Evolutionary conservation across 2,113 vertebrate genomes (phyloP).

Genomic region (Nothocercus nigrocapillus): DNA sequence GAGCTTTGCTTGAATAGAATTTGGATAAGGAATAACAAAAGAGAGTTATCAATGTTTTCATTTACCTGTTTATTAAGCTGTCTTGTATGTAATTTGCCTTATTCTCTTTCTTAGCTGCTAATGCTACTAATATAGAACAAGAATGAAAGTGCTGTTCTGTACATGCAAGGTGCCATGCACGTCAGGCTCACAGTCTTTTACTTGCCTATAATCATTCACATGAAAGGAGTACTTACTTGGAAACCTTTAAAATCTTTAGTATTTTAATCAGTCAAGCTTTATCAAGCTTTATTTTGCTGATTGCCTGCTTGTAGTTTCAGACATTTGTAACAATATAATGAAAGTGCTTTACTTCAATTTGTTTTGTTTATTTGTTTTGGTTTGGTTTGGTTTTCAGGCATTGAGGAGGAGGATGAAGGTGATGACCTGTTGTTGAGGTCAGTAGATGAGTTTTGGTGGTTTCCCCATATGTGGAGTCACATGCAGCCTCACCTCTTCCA

Average conservation of each 20-base stretch:
- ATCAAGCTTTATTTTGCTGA: not conserved
- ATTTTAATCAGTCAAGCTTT: not conserved
- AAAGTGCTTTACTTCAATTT: not conserved
- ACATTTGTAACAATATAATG: not conserved
- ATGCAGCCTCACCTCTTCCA: conserved; percentile 99
- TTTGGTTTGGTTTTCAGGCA: conserved; percentile 76
- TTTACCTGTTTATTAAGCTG: not conserved
- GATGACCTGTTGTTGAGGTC: conserved; percentile 91
- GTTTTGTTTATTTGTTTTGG: not conserved
- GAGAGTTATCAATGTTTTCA: not conserved
- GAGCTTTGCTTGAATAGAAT: not conserved
- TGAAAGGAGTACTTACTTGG: not conserved
- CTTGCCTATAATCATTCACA: not conserved
- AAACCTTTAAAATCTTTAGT: not conserved
- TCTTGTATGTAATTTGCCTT: not conserved
- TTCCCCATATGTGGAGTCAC: conserved; percentile 99
- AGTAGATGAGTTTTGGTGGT: conserved; percentile 98
- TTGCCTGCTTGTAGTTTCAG: not conserved
- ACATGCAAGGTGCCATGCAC: not conserved
- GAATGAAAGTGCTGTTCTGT: not conserved
- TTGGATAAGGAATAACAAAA: not conserved
- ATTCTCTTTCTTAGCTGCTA: not conserved
- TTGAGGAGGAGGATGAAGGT: conserved; percentile 90
- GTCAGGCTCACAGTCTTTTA: not conserved
- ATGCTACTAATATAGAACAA: not conserved